Base-by-base conservation (phyloP, 2,888 invertebrate genomes). In the Perithous albicinctus region DNA sequence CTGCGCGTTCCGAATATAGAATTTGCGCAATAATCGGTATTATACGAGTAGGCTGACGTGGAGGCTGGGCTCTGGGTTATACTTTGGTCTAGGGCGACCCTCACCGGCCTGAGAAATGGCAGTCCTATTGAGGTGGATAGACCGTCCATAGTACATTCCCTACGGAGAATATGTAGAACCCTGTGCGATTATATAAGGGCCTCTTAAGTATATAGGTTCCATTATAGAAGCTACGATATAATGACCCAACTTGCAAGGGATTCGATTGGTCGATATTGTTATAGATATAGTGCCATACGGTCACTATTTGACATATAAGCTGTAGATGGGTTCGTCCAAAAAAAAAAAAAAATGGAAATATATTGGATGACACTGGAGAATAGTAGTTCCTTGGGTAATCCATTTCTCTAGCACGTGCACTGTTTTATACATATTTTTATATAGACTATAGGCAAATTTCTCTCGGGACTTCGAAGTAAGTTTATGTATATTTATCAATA, bases 11-110 rank as follows among this genome's bases (percentile, higher is more conserved):
- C 83, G 85, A 86, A 88, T 88, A 86, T 87, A 82, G 86, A 85
- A 87, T 87, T 82, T 82, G 41, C 78, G 80, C 84, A 83, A 86
- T 88, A 88, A 86, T 86, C 81, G 84, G 82, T 84, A 85, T 87
- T 83, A 87, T 73, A 78, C 29, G 51, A 38, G 41, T 43, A 61
- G 41, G 61, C 41, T 20, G 10, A 35, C 29, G 61, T 67, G 29
- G 66, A 66, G 66, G 29, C 54, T 78, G 77, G 63, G 23, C 26
- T 23, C 54, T 78, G 77, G 63, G 23, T 26, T 23, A 63, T 43
- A 35, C 38, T n/a, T 10, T 20, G 43, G 35, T 26, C 63, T 59
- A 26, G 29, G 48, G 64, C 54, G 76, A 41, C 18, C 79, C 67
- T 79, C 79, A 79, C 79, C 61, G 18, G 61, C 23, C 72, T 79